Evolutionary conservation across 2,113 vertebrate species (phyloP).

Genomic region (Atrichornis clamosus): DNA sequence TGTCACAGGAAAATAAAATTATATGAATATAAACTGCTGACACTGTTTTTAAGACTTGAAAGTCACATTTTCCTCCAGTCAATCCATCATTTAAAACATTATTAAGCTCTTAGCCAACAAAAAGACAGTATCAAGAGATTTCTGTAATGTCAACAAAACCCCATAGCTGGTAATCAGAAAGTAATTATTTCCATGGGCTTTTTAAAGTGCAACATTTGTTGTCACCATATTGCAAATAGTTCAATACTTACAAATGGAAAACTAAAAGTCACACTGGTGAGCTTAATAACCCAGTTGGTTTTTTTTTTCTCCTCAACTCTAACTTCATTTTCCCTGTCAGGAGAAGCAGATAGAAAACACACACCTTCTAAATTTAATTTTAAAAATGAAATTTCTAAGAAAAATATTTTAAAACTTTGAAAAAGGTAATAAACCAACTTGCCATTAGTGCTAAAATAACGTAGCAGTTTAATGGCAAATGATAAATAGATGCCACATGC

Average conservation of each 20-base stretch:
- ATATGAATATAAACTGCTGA: not conserved
- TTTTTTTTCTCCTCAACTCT: not conserved
- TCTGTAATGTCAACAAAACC: conserved; percentile 69
- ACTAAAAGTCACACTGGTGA: not conserved
- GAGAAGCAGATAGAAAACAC: not conserved
- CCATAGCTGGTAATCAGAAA: conserved; percentile 51
- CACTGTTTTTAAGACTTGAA: conserved; percentile 6
- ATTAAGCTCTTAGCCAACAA: conserved; percentile 62
- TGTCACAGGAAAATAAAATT: conserved; percentile 44
- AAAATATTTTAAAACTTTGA: not conserved
- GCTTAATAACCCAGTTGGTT: not conserved
- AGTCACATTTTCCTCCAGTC: conserved; percentile 64
- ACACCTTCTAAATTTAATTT: not conserved
- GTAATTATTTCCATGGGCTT: conserved; percentile 58
- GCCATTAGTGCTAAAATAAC: not conserved
- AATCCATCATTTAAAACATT: conserved; percentile 73
- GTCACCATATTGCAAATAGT: not conserved
- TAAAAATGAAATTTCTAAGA: not conserved
- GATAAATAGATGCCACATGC: not conserved
- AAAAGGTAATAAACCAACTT: not conserved
- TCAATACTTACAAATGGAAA: conserved; percentile 11
- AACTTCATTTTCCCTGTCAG: conserved; percentile 9
- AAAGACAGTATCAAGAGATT: conserved; percentile 55
- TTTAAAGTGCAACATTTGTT: conserved; percentile 47
- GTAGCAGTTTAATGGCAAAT: not conserved